A percentile compares a stretch with the other conserved stretches of the same genome.
phyloP scores from a whole-genome alignment of 2,888 invertebrate species.

The Epiperipatus broadwayi region DNA sequence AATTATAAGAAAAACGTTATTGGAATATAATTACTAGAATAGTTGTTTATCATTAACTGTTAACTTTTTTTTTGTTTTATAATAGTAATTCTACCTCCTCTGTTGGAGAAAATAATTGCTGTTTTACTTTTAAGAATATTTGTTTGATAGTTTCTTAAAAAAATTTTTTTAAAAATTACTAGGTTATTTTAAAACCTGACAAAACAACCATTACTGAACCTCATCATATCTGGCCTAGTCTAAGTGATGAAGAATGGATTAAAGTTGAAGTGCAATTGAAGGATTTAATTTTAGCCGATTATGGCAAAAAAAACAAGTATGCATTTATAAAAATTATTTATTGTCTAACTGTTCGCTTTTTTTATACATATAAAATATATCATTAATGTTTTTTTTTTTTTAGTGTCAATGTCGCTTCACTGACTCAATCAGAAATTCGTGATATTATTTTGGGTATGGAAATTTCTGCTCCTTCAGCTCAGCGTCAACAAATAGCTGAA shows the following conservation, averaged over 20 bases:
- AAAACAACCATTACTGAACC: constrained; percentile 97
- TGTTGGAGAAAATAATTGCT: background rate
- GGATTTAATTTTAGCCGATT: constrained; percentile 93
- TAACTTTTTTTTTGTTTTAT: too few species aligned
- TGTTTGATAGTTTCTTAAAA: background rate
- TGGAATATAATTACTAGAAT: too few species aligned
- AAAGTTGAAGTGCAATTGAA: constrained; percentile 96
- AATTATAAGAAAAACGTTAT: too few species aligned
- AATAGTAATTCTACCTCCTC: too few species aligned
- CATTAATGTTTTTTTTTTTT: constrained; percentile 15
- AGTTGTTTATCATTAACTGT: too few species aligned
- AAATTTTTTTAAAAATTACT: background rate
- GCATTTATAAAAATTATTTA: constrained; percentile 18
- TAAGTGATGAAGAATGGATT: constrained; percentile 97
- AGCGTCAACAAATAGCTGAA: constrained; percentile 96
- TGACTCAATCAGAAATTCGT: constrained; percentile 96
- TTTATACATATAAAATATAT: constrained; percentile 4
- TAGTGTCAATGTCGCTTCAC: constrained; percentile 88
- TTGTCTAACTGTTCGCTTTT: background rate
- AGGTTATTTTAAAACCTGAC: constrained; percentile 93
- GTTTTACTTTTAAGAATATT: background rate
- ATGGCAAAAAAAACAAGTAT: constrained; percentile 97
- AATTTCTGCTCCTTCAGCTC: constrained; percentile 95
- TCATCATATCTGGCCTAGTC: constrained; percentile 98
- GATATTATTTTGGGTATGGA: constrained; percentile 99